Percentiles rank a stretch among this genome's conserved stretches.
Conservation (phyloP, 2,888 invertebrate genomes). For the Harpagoxenus sublaevis region DNA sequence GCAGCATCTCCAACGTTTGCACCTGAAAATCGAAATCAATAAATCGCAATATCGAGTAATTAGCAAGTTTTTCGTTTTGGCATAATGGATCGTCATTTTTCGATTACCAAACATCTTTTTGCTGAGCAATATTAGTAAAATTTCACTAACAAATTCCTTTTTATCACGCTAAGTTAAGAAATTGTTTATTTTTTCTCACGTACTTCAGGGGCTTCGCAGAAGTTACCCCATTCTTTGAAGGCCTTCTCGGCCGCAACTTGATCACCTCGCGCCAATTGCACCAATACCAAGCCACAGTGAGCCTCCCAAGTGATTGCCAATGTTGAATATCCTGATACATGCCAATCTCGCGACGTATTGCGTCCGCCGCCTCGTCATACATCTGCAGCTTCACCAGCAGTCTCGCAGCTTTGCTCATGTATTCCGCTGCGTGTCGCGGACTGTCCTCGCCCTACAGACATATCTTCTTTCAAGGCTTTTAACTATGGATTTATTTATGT, state of each 20-base stretch:
- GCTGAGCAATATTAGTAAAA: neutral
- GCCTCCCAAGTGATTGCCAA: conserved; percentile 93
- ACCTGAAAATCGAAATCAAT: conserved; percentile 86
- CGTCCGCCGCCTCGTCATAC: conserved; percentile 96
- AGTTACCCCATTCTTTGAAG: conserved; percentile 96
- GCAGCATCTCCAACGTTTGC: conserved; percentile 92
- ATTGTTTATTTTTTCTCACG: conserved; percentile 29
- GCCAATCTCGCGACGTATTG: conserved; percentile 95
- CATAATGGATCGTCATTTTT: neutral
- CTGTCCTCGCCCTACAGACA: conserved; percentile 91
- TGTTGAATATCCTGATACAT: conserved; percentile 94
- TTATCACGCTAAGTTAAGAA: neutral
- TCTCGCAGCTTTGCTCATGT: conserved; percentile 95
- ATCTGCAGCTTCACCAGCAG: conserved; percentile 93
- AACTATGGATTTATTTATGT: neutral
- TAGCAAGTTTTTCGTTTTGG: neutral
- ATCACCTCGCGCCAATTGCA: conserved; percentile 96
- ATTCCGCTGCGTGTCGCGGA: conserved; percentile 95
- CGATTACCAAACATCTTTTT: neutral
- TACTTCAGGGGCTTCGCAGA: conserved; percentile 93
- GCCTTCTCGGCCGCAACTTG: conserved; percentile 97
- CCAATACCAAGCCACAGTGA: conserved; percentile 96
- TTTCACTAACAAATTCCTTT: neutral
- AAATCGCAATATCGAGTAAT: neutral
- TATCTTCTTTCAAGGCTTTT: neutral